Base-by-base conservation (phyloP, 2,888 invertebrate species). In the Hermaeophaga mercurialis region DNA sequence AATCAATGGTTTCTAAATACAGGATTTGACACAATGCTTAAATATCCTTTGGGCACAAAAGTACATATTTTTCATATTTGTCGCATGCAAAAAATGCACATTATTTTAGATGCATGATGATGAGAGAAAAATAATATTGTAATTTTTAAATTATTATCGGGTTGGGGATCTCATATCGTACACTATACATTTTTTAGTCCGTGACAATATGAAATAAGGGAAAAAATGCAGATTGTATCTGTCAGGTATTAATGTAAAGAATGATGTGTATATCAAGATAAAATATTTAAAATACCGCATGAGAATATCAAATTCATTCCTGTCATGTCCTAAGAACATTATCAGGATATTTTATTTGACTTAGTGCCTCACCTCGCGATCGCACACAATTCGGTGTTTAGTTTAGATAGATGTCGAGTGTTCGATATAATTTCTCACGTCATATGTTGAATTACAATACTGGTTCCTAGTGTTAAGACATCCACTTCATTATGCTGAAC, bases 341-440 rank as follows among this genome's bases (percentile, higher is more conserved):
- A 36, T 36, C 36, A 14, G 47, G 18, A 46, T 46, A 36, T 22
- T 47, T 34, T 47, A 34, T 34, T 36, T 12, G 11, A 36, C 47
- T 22, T 14, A 19, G 19, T 11, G 84, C 84, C 83, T 83, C 84
- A 28, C 28, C 28, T 28, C 9, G 2, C 6, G 9, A 28, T 9
- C 9, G 9, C 3, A 28, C 28, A 28, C 7, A 5, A 4, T 22
- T n/a, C n/a, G n/a, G n/a, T n/a, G 22, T 22, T 22, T 22, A 22
- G 22, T 22, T 22, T 22, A n/a, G n/a, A n/a, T n/a, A n/a, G n/a
- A n/a, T n/a, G n/a, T n/a, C n/a, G n/a, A n/a, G n/a, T n/a, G n/a
- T n/a, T n/a, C n/a, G n/a, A n/a, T n/a, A n/a, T n/a, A n/a, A n/a
- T n/a, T n/a, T n/a, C n/a, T n/a, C n/a, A n/a, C n/a, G n/a, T n/a